phyloP scores from a whole-genome alignment of 2,797 vertebrate species.

The Fratercula arctica region DNA sequence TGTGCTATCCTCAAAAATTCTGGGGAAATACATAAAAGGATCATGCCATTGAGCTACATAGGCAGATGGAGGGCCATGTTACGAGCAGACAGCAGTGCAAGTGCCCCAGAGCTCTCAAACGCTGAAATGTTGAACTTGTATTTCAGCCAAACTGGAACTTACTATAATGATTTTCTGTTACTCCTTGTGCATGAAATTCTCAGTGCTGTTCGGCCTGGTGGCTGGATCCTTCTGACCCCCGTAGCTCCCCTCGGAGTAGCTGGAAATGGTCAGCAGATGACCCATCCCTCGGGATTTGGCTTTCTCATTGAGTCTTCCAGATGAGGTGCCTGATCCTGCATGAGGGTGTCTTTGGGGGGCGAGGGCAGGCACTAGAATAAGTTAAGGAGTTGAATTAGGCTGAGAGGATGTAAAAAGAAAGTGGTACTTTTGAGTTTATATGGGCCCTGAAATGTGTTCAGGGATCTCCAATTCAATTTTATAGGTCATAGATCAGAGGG shows the following conservation, averaged over 20 bases:
- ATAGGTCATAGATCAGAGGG: background rate
- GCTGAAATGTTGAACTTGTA: background rate
- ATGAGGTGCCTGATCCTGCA: background rate
- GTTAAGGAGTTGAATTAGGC: background rate
- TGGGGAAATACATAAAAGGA: background rate
- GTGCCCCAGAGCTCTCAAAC: background rate
- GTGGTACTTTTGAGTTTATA: background rate
- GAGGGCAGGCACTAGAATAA: background rate
- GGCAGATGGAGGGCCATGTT: background rate
- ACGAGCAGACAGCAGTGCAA: background rate
- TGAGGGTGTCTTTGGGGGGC: background rate
- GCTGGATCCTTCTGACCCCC: background rate
- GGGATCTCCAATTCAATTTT: background rate
- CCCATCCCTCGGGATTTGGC: background rate
- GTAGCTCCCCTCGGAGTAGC: rapidly evolving
- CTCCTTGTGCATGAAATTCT: background rate
- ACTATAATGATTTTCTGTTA: background rate
- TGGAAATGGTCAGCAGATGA: background rate
- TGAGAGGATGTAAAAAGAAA: background rate
- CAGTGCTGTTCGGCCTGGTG: background rate
- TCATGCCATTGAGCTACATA: background rate
- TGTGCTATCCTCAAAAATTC: background rate
- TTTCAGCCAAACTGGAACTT: background rate
- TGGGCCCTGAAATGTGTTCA: background rate
- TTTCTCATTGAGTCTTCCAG: background rate